Evolutionary conservation across 1,140 invertebrate genomes (phyloP).

Genomic region (Nebria ingens): DNA sequence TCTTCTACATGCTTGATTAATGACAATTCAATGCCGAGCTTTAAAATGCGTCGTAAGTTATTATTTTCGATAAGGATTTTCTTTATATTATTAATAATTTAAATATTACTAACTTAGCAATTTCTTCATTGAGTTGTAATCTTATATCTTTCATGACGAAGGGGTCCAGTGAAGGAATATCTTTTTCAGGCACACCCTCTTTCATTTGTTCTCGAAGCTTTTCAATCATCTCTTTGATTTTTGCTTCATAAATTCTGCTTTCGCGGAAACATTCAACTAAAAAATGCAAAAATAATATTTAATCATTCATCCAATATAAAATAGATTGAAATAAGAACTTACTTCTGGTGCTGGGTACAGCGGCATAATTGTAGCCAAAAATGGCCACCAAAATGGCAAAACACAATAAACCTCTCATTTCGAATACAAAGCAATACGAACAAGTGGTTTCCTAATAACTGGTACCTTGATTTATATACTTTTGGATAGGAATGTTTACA

Average conservation of each 20-base stretch:
- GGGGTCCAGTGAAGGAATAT: background rate
- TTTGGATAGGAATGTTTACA: too few species aligned
- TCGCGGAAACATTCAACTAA: background rate
- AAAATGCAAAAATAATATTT: conserved; percentile 2
- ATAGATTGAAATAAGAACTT: background rate
- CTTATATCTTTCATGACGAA: background rate
- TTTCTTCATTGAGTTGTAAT: background rate
- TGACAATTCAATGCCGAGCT: too few species aligned
- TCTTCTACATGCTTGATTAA: too few species aligned
- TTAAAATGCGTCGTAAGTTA: too few species aligned
- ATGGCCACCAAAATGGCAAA: background rate
- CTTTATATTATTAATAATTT: conserved; percentile 1
- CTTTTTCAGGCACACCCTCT: background rate
- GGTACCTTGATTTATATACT: too few species aligned
- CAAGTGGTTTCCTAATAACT: too few species aligned
- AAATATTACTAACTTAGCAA: background rate
- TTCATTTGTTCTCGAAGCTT: background rate
- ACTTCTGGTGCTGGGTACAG: background rate
- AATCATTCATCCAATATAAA: background rate
- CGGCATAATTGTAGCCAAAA: background rate
- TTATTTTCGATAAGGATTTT: too few species aligned
- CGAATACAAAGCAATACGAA: background rate
- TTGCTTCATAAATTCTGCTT: background rate
- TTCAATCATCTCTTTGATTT: background rate
- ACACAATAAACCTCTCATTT: background rate